Base-by-base conservation (phyloP, 1,140 invertebrate species). In the Dermatophagoides farinae region DNA sequence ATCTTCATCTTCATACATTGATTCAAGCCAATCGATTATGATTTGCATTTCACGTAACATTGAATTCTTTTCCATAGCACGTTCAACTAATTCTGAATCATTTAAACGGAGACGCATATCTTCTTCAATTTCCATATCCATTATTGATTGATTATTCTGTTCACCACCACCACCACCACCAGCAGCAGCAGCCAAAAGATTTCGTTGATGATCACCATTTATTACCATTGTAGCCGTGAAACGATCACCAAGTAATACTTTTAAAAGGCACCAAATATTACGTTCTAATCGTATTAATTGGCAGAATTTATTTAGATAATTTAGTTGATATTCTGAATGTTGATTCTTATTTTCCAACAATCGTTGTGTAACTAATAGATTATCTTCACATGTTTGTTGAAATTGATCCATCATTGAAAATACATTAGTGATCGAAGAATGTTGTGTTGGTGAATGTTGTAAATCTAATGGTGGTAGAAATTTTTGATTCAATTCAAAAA, bases 21-120 rank as follows among this genome's bases (percentile, higher is more conserved):
- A 79, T 72, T 96, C 90, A 38, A 96, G 70, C 89, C 90, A 95
- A 71, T 95, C 88, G 20, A 93, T 81, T 39, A 96, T 80, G 50
- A 90, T 70, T 71, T 90, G 85, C 68, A 82, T 67, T 57, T 88
- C 80, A 62, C 85, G 73, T 11, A 89, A 70, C 25, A 78, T 77
- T 20, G 76, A 70, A 68, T 88, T 81, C 64, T 73, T 74, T 67
- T 78, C 78, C 65, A 79, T 82, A 11, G 83, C 70, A 63, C 75
- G 71, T 20, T 75, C 70, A 57, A 80, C 72, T 58, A 82, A 75
- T 60, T 78, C 73, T 66, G 82, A 82, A 62, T 85, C 82, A 64
- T 77, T 80, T 25, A 64, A 63, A 54, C 41, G 41, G 2, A n/a
- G 39, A 31, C 70, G 72, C 39, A 73, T 68, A 9, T 65, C 64